These are phyloP conservation scores for Hydrochoerus hydrochaeris DNA, from an alignment of 2,113 vertebrate genomes.

Conservation along the genomic window DNA sequence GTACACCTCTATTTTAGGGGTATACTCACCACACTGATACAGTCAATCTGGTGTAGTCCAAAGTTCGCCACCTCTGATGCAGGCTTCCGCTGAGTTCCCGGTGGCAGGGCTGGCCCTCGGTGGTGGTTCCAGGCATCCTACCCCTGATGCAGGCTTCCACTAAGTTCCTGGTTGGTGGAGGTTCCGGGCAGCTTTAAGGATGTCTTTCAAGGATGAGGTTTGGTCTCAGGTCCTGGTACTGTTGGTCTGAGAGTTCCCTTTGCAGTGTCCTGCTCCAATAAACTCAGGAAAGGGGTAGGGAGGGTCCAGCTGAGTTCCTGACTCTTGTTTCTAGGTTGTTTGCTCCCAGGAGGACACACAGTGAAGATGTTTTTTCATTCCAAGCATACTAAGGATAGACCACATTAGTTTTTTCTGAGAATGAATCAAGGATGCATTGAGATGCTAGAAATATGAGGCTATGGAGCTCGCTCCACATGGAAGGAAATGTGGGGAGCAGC, in stretches of 20 bases:
- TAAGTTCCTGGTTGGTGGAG: no score
- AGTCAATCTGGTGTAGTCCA: no score
- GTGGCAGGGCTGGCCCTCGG: no score
- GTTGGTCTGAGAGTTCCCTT: fast-evolving
- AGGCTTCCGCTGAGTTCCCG: no score
- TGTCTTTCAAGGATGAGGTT: not conserved
- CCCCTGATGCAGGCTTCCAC: no score
- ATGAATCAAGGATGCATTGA: not conserved
- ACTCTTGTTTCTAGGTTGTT: not conserved
- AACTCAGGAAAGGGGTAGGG: not conserved
- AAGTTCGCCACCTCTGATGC: no score
- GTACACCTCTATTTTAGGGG: no score
- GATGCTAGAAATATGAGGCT: not conserved
- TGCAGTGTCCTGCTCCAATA: not conserved
- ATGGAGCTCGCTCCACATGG: fast-evolving
- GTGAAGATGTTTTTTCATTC: not conserved
- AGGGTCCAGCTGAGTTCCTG: not conserved
- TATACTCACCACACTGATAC: no score
- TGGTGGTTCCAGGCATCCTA: no score
- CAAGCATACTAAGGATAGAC: not conserved
- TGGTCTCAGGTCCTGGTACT: fast-evolving
- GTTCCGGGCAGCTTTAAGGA: no score
- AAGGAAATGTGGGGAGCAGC: not conserved
- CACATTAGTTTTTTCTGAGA: not conserved
- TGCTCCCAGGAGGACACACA: not conserved